Evolutionary conservation across 2,797 vertebrate species (phyloP), one percentile per base, ranked within the genome.

Genomic region (Microctenopoma steveboyesi): DNA sequence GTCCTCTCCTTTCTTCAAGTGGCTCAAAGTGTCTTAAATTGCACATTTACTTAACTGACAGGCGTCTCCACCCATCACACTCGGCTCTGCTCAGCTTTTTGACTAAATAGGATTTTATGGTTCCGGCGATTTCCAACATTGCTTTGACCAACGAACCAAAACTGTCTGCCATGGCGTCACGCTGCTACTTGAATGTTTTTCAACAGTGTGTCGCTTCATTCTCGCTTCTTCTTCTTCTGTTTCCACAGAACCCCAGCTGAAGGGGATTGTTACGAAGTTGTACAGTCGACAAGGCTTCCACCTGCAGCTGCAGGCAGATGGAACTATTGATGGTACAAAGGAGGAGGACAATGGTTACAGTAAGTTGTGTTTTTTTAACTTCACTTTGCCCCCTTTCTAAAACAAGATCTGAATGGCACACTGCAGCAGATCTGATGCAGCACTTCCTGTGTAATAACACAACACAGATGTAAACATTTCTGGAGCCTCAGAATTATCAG

Each of bases 221-320:
- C 28, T 43, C 37, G 27, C 65, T 46, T 71, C 55, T 33, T 71
- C 55, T 33, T 62, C 72, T 9, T 82, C 30, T 51, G 50, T 80
- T 43, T 58, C 45, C 62, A 39, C 94, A 99, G 98, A 99, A 93
- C 97, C 98, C 93, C 98, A 99, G 94, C 96, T 99, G 91, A 99
- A 99, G 95, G 98, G 98, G 92, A 99, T 99, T 76, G 95, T 99
- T 89, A 99, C 98, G 59, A 99, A 98, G 94, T 95, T 99, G 28
- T 99, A 99, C 94, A 99, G 97, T 94, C 96, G 97, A 85, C 98
- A 99, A 94, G 98, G 98, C 74, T 99, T 95, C 94, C 97, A 99
- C 93, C 94, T 99, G 93, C 98, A 99, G 93, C 92, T 99, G 87
- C 98, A 99, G 92, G 96, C 97, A 85, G 98, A 99, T 94, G 98